Base-by-base conservation (phyloP, 2,797 vertebrate species). In the Atherinosoma microstoma region DNA sequence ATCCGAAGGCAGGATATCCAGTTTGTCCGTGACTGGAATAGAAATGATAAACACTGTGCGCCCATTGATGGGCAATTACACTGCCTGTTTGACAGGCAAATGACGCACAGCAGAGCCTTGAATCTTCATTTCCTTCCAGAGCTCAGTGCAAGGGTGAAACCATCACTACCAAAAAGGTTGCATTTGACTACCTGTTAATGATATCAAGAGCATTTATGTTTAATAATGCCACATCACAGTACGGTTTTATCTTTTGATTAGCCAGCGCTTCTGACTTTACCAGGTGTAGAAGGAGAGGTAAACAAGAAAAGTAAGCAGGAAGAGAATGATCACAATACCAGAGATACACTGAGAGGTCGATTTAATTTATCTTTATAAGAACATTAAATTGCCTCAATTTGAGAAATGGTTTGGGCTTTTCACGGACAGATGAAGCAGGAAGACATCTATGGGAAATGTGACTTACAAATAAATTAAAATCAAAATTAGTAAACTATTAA, bases 21-120 rank as follows among this genome's bases (percentile, higher is more conserved):
- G 83, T 84, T 80, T 76, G 76, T 88, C 70, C 81, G 84, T 89
- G 91, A 93, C 84, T 70, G 76, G 91, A 92, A 91, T 87, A 82
- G 82, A 27, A 88, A 90, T 84, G 87, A 91, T 80, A 83, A 92
- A 89, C 80, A 82, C 67, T 18, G 29, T 22, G 69, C 47, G n/a
- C 54, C 75, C 74, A 62, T 69, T 82, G 84, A 86, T 76, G 74
- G 82, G 27, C 80, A 90, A 88, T 85, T 87, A 87, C 62, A 11
- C 42, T 22, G 76, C 65, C 67, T 74, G 62, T 67, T 85, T 66
- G 82, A 83, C 88, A 79, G 85, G 80, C 85, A 86, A 87, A 87
- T 93, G 88, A 93, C 83, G 85, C 90, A 92, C 60, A 1, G 15
- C 22, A 7, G 1, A 2, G 70, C 87, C 83, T 87, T 89, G 85